Conservation (phyloP, 1,140 invertebrate species). For the Drosophila eugracilis region DNA sequence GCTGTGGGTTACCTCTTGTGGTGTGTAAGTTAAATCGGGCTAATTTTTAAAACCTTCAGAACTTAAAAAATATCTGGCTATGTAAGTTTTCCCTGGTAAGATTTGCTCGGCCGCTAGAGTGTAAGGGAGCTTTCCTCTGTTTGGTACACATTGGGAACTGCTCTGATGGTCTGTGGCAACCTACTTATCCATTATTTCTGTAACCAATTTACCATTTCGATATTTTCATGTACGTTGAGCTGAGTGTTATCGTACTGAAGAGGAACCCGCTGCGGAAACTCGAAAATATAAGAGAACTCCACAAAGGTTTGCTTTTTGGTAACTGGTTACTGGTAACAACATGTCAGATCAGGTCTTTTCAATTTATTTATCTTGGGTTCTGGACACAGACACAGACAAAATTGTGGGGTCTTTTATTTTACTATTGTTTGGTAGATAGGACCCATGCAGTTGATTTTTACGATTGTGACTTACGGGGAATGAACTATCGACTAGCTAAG, state of each 20-base stretch:
- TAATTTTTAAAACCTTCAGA: conserved; percentile 16
- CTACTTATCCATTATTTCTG: conserved; percentile 41
- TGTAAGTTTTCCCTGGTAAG: conserved; percentile 48
- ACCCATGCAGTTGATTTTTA: neutral
- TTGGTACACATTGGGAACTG: conserved; percentile 51
- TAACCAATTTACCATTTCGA: conserved; percentile 69
- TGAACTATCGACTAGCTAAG: neutral
- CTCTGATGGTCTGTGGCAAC: conserved; percentile 42
- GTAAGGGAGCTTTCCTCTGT: conserved; percentile 37
- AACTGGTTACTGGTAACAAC: conserved; percentile 30
- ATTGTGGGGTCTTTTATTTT: conserved; percentile 14
- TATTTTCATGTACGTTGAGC: conserved; percentile 68
- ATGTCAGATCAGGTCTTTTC: conserved; percentile 8
- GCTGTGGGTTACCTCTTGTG: conserved; percentile 37
- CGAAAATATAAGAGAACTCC: conserved; percentile 21
- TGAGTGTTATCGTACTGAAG: conserved; percentile 42
- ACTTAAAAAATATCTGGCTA: conserved; percentile 5
- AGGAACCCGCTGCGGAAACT: conserved; percentile 40
- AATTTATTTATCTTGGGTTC: neutral
- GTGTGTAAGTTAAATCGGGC: conserved; percentile 62
- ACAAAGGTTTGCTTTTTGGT: conserved; percentile 67
- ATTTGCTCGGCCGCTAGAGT: conserved; percentile 13
- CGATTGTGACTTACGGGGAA: neutral
- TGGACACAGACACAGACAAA: conserved; percentile 1
- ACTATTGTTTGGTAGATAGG: conserved; percentile 3